Evolutionary conservation across 2,113 vertebrate species (phyloP), one percentile per base, ranked within the genome.

Genomic region (Oceanites oceanicus): DNA sequence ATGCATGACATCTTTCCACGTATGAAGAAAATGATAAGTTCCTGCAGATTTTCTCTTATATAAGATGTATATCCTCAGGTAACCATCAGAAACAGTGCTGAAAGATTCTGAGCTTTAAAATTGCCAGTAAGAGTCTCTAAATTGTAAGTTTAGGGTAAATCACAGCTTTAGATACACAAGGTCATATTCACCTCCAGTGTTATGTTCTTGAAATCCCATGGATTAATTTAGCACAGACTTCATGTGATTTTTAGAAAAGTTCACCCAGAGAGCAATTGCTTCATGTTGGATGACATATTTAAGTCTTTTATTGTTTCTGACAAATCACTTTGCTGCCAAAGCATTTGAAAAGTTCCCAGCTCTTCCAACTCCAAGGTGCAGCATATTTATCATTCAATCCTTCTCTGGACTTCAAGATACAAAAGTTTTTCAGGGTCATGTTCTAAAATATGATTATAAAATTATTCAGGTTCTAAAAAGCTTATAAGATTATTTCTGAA

Each of bases 61-160:
- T 77, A 40, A 53, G 15, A 15, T 8, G 4, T 32, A 63, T 25
- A 34, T 30, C 22, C 15, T 61, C 42, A 77, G 29, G 20, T 78
- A 86, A 71, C 2, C 10, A 29, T 53, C n/a, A 55, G 38, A 91
- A 91, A 77, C 6, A 42, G 27, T 49, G 10, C 42, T 63, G 26
- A 79, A 75, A 78, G 13, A 70, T 79, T 27, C 73, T 89, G 63
- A 78, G 66, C 45, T 88, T 92, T 87, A 49, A 91, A 96, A 90
- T 79, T 90, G 16, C 27, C n/a, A 55, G 15, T 50, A 58, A 72
- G n/a, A 86, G 68, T 84, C 71, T 73, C 55, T 82, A 71, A 11
- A 90, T 72, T 59, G 6, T 84, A 94, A 89, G 22, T 82, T 68
- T 95, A 95, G 78, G 76, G 71, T 92, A 95, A 95, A 75, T 91